A percentile compares a stretch with the other conserved stretches of the same genome.
These are phyloP conservation scores for Muricea muricata DNA, from an alignment of 92 coral and sea anemone species.

Conservation along the genomic window DNA sequence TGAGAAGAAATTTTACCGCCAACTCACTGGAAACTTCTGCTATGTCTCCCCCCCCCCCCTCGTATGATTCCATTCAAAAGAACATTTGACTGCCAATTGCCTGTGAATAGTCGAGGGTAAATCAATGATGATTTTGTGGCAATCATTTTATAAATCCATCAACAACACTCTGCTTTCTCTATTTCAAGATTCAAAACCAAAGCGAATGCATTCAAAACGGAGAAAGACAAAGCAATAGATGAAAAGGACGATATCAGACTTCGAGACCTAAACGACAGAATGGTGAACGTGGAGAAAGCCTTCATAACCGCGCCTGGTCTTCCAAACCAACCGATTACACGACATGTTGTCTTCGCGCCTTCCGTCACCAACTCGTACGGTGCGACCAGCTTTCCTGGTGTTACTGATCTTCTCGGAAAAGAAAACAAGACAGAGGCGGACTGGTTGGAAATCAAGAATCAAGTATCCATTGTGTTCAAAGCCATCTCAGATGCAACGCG, in stretches of 20 bases:
- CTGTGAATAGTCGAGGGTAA: not conserved
- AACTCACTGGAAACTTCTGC: too few relatives aligned
- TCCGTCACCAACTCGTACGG: conserved; percentile 77
- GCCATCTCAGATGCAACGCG: conserved; percentile 76
- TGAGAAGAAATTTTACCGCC: too few relatives aligned
- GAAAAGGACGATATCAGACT: conserved; percentile 58
- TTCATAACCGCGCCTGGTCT: conserved; percentile 85
- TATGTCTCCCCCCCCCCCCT: too few relatives aligned
- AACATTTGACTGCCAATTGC: too few relatives aligned
- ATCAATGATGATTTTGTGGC: too few relatives aligned
- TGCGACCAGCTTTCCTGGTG: conserved; percentile 84
- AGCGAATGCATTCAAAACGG: conserved; percentile 26
- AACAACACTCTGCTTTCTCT: conserved; percentile 8
- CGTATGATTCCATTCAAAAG: too few relatives aligned
- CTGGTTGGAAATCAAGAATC: conserved; percentile 75
- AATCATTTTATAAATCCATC: not conserved
- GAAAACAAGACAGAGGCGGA: conserved; percentile 65
- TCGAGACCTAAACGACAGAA: conserved; percentile 84
- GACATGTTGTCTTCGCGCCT: conserved; percentile 92
- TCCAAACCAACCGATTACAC: conserved; percentile 70
- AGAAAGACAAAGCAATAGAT: conserved; percentile 31
- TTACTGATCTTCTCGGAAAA: conserved; percentile 76
- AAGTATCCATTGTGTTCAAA: conserved; percentile 71
- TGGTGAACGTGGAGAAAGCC: conserved; percentile 87
- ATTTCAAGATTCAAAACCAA: not conserved